Percentiles rank a stretch among this genome's conserved stretches.
These are phyloP conservation scores for Suricata suricatta DNA, from an alignment of 2,113 vertebrate species.

Conservation along the genomic window DNA sequence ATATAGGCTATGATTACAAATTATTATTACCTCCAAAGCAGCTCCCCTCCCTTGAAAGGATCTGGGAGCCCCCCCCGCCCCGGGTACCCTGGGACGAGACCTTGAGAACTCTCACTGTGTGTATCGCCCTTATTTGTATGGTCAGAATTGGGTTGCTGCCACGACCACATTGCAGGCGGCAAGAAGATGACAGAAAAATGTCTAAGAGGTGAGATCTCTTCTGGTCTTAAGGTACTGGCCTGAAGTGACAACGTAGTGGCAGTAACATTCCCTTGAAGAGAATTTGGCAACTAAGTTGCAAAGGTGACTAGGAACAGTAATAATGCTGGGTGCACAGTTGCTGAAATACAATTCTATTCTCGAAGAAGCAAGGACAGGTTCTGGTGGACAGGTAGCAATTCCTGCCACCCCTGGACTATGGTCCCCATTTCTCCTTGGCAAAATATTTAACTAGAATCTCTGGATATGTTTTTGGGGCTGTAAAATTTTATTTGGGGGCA, in stretches of 20 bases:
- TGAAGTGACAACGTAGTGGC: neutral
- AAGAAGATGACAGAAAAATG: neutral
- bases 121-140: neutral
- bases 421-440: neutral
- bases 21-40: neutral
- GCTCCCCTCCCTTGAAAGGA: neutral
- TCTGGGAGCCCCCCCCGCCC: neutral
- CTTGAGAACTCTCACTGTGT: neutral
- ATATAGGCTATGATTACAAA: neutral
- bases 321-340: neutral
- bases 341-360: neutral
- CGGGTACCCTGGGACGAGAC: neutral
- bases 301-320: neutral
- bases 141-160: neutral
- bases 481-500: neutral
- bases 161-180: neutral
- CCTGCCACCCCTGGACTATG: neutral
- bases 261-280: neutral
- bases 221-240: neutral
- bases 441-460: constrained; percentile 22
- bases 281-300: neutral
- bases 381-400: neutral
- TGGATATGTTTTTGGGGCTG: neutral
- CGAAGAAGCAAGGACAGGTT: neutral
- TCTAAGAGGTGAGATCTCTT: neutral